Evolutionary conservation across 2,797 vertebrate species (phyloP), one percentile per base, ranked within the genome.

Genomic region (Rhinella marina): DNA sequence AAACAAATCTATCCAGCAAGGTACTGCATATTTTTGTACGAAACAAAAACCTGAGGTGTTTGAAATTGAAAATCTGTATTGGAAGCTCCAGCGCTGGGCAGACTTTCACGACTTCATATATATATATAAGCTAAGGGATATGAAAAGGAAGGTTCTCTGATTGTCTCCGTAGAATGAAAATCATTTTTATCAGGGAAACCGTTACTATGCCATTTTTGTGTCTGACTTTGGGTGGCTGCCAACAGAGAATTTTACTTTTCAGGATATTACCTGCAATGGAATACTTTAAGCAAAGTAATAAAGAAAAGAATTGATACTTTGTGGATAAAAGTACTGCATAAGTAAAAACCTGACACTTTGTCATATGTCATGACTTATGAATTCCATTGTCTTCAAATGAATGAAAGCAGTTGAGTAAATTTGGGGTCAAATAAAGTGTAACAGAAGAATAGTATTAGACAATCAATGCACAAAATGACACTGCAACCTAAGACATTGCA

Each of bases 1-100:
- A 76, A 66, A 83, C 25, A 78, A 87, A 77, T 50, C 80, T 70
- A 70, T 77, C n/a, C 62, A 50, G 73, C 59, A 32, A 83, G 83
- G 77, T 82, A 81, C 52, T 27, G 61, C 86, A 83, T 73, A 87
- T 82, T 82, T 72, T 76, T 66, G 41, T 64, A 62, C 52, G 19
- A 13, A 14, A 12, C 3, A 16, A 16, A 81, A 82, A 77, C 59
- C 27, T 68, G n/a, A 50, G 10, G 41, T 64, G 59, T 77, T 70
- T 70, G 59, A 48, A 61, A 82, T 61, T 81, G 57, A 87, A 66
- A 87, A 54, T 78, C 61, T 78, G 21, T 48, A 68, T 48, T 59
- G 29, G 57, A 82, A 29, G 56, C 80, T 29, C 29, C 61, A 62
- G 29, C n/a, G 25, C 25, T n/a, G 21, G 61, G 12, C 52, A 79